Evolutionary conservation across 2,888 invertebrate genomes (phyloP).

Genomic region (Acrobasis suavella): DNA sequence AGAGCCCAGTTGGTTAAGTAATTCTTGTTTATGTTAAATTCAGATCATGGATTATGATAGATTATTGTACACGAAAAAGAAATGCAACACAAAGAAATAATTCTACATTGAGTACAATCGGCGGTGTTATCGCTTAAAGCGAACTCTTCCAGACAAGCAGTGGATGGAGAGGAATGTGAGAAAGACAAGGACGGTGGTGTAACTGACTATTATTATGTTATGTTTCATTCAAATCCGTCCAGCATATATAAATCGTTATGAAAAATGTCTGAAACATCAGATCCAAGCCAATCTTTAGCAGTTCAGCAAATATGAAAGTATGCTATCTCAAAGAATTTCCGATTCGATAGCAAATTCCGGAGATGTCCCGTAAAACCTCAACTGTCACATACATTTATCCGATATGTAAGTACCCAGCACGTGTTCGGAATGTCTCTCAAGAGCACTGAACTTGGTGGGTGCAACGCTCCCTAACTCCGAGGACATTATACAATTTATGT

Average conservation of each 20-base stretch:
- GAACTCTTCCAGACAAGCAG: no score
- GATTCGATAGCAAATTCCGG: constrained; percentile 27
- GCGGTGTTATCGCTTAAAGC: no score
- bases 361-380: constrained; percentile 40
- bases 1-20: no score
- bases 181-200: no score
- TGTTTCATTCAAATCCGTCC: no score
- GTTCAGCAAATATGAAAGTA: constrained; percentile 17
- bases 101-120: no score
- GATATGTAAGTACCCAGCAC: constrained; percentile 59
- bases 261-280: not conserved
- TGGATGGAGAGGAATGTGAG: no score
- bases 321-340: constrained; percentile 21
- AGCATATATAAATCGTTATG: not conserved
- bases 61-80: no score
- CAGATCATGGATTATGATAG: no score
- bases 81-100: no score
- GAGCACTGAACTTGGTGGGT: constrained; percentile 69
- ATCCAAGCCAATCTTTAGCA: constrained; percentile 5
- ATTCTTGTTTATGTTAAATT: no score
- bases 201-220: no score
- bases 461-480: constrained; percentile 61
- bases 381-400: constrained; percentile 53
- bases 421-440: constrained; percentile 54
- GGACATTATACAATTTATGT: constrained; percentile 49